phyloP scores from a whole-genome alignment of 2,113 vertebrate genomes.

The Ammodytes marinus region DNA sequence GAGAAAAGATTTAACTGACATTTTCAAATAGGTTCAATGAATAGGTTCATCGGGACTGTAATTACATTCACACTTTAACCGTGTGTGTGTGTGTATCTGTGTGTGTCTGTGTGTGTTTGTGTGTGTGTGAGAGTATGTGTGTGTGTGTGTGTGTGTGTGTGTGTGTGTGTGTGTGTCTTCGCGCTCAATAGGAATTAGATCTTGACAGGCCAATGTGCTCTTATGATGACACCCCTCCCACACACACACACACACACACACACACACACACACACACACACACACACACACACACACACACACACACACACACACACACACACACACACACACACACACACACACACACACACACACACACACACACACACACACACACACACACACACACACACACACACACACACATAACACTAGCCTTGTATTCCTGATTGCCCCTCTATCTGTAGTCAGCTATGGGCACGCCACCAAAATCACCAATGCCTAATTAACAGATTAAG shows the following conservation, averaged over 20 bases:
- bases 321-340: no score
- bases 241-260: not conserved
- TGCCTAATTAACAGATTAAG: constrained; percentile 86
- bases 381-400: no score
- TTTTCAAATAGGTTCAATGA: constrained; percentile 82
- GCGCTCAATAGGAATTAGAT: constrained; percentile 65
- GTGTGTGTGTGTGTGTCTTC: constrained; percentile 33
- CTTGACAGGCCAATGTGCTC: constrained; percentile 75
- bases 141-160: not conserved
- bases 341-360: no score
- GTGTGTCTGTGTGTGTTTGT: no score
- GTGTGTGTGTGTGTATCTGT: constrained; percentile 48
- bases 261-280: no score
- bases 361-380: no score
- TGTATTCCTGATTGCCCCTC: constrained; percentile 73
- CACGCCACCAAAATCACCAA: constrained; percentile 74
- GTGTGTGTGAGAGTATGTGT: no score
- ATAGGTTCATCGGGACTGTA: constrained; percentile 82
- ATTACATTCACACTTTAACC: constrained; percentile 81
- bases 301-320: no score
- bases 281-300: no score
- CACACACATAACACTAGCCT: constrained; percentile 9
- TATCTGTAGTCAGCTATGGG: constrained; percentile 54
- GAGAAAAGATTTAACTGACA: constrained; percentile 72
- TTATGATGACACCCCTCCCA: constrained; percentile 78